Conservation (phyloP, 2,888 invertebrate genomes). For the Eucera pruinosa region DNA sequence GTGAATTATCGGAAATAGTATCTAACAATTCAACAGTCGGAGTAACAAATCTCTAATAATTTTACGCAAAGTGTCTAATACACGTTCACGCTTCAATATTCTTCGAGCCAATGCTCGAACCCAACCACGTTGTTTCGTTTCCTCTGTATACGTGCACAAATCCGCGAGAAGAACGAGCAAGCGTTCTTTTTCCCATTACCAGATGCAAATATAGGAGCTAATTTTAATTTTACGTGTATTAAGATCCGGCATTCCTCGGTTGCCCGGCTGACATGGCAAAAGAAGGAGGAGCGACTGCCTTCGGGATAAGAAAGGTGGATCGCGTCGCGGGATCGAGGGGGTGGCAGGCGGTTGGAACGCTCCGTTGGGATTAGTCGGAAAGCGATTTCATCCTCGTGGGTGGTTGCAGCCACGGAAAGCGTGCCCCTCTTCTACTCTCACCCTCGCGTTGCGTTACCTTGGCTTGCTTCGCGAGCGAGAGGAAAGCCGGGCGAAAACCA, state of each 20-base stretch:
- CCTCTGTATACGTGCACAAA: neutral
- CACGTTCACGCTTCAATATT: neutral
- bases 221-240: conserved; percentile 88
- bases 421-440: conserved; percentile 40
- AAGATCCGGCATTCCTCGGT: conserved; percentile 84
- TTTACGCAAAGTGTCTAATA: neutral
- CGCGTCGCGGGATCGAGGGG: conserved; percentile 42
- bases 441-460: conserved; percentile 49
- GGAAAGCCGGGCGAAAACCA: conserved; percentile 76
- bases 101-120: neutral
- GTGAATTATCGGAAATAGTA: too few species aligned
- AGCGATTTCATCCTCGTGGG: conserved; percentile 79
- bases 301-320: conserved; percentile 68
- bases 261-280: conserved; percentile 85
- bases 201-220: conserved; percentile 87
- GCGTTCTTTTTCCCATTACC: conserved; percentile 86
- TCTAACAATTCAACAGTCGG: too few species aligned
- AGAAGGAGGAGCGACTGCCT: conserved; percentile 32
- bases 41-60: neutral
- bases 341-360: conserved; percentile 56
- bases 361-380: conserved; percentile 81
- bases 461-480: conserved; percentile 55
- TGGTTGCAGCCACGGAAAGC: conserved; percentile 78
- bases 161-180: neutral
- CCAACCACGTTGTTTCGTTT: too few species aligned